phyloP scores from a whole-genome alignment of 2,888 invertebrate genomes.

The Polydesmus complanatus region DNA sequence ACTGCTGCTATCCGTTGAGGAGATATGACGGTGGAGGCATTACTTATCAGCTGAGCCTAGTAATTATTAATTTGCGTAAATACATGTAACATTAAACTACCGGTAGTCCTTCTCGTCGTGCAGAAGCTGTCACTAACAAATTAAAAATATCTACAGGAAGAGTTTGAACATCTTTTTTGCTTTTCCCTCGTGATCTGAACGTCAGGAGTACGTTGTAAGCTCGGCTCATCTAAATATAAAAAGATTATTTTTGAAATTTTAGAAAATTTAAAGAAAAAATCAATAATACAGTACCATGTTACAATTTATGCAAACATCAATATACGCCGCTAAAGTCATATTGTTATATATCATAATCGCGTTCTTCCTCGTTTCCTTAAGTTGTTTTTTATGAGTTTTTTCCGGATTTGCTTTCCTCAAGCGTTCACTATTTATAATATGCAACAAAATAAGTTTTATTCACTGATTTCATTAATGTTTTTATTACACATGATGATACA shows the following conservation, averaged over 20 bases:
- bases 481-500: not conserved
- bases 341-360: not conserved
- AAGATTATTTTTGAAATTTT: not conserved
- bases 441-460: not conserved
- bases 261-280: not conserved
- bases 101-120: too few relatives aligned
- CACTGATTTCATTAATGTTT: not conserved
- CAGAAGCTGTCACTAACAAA: not conserved
- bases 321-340: not conserved
- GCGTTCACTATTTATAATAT: not conserved
- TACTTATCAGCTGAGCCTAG: too few relatives aligned
- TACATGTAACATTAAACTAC: too few relatives aligned
- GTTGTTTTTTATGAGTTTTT: too few relatives aligned
- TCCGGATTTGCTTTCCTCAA: too few relatives aligned
- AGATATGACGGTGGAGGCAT: too few relatives aligned
- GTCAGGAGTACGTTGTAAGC: constrained; percentile 7
- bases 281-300: constrained; percentile 8
- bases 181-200: not conserved
- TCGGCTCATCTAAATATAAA: not conserved
- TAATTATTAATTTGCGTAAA: too few relatives aligned
- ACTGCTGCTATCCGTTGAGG: too few relatives aligned
- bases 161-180: not conserved
- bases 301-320: constrained; percentile 10
- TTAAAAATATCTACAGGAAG: not conserved
- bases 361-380: not conserved